These are phyloP conservation scores for Nicator chloris DNA, from an alignment of 2,113 vertebrate species.

Conservation along the genomic window DNA sequence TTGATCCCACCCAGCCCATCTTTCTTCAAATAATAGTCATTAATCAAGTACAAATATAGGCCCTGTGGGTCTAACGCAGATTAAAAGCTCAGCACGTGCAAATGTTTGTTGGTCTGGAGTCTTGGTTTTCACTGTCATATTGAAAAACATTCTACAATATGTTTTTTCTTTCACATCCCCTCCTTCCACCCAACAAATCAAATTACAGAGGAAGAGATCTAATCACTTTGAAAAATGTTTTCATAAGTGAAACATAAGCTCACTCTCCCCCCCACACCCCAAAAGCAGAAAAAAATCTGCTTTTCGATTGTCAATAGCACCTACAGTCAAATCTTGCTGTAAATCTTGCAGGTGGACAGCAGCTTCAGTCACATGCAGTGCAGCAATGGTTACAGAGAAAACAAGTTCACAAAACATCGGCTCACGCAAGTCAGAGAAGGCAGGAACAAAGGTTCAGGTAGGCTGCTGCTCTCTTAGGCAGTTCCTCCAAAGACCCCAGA, in stretches of 20 bases:
- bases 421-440: not conserved
- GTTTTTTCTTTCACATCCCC: not conserved
- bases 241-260: not conserved
- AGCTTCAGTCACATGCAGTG: not conserved
- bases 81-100: conserved; percentile 23
- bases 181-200: conserved; percentile 22
- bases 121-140: not conserved
- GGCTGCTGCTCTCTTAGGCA: not conserved
- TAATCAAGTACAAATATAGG: conserved; percentile 48
- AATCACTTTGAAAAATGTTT: not conserved
- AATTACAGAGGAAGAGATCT: not conserved
- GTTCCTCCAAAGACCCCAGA: not conserved
- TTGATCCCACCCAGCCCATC: conserved; percentile 19
- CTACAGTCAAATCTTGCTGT: not conserved
- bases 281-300: not conserved
- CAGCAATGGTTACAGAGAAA: not conserved
- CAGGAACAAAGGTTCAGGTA: not conserved
- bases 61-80: not conserved
- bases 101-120: conserved; percentile 33
- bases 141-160: conserved; percentile 4
- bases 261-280: accelerated
- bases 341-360: not conserved
- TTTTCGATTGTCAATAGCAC: not conserved
- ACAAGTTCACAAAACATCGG: not conserved
- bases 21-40: conserved; percentile 56